Evolutionary conservation across 2,888 invertebrate genomes (phyloP).

Genomic region (Cantharis nigra): DNA sequence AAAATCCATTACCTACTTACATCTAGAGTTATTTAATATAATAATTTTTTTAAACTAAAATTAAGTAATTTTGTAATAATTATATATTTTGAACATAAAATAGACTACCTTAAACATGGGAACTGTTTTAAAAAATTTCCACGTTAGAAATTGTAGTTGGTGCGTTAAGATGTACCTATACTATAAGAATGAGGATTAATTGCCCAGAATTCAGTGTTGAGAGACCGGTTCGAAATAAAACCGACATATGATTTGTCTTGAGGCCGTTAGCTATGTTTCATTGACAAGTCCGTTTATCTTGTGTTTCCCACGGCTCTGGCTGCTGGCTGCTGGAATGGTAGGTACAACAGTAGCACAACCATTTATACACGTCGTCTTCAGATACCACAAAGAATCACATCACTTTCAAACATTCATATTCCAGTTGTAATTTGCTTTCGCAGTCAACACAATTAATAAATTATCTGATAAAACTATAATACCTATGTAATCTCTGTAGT

Average conservation of each 20-base stretch:
- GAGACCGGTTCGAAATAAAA: constrained; percentile 33
- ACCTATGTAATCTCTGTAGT: neutral
- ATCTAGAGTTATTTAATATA: neutral
- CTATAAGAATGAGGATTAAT: constrained; percentile 18
- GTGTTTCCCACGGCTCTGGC: constrained; percentile 38
- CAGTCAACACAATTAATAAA: neutral
- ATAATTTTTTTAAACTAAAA: neutral
- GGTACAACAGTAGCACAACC: constrained; percentile 39
- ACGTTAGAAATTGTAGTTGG: constrained; percentile 7
- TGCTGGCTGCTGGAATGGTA: constrained; percentile 35
- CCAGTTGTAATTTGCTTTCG: neutral
- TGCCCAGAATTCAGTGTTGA: constrained; percentile 25
- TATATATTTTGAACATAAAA: neutral
- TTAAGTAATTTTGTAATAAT: neutral
- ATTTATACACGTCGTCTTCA: constrained; percentile 40
- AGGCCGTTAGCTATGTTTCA: constrained; percentile 35
- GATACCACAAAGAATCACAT: constrained; percentile 39
- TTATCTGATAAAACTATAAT: neutral
- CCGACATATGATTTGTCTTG: constrained; percentile 38
- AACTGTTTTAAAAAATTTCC: neutral
- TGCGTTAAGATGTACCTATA: constrained; percentile 17
- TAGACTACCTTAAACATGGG: neutral
- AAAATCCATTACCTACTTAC: neutral
- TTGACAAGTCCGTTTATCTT: constrained; percentile 45
- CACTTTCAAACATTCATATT: constrained; percentile 31